Evolutionary conservation across 2,888 invertebrate species (phyloP).

Genomic region (Acronicta alni): DNA sequence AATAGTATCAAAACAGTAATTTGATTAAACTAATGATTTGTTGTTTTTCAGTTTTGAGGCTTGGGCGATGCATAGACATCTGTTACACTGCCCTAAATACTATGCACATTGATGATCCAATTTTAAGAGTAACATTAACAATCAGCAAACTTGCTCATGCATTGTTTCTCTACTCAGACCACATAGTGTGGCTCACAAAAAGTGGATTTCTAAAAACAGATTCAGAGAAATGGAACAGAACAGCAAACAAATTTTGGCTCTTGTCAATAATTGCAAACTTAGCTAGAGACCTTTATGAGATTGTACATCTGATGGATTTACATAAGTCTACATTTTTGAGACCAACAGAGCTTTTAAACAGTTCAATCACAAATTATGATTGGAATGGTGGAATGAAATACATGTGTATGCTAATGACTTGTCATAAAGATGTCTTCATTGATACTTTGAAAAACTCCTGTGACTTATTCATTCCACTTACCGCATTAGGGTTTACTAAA

Average conservation of each 20-base stretch:
- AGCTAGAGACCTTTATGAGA: slow-evolving; percentile 95
- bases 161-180: slow-evolving; percentile 95
- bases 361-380: slow-evolving; percentile 68
- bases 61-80: slow-evolving; percentile 95
- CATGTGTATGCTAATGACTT: slow-evolving; percentile 71
- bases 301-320: slow-evolving; percentile 90
- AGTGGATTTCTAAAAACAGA: slow-evolving; percentile 92
- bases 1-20: too few species aligned
- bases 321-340: slow-evolving; percentile 79
- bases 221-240: slow-evolving; percentile 92
- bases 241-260: slow-evolving; percentile 95
- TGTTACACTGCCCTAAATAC: slow-evolving; percentile 93
- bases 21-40: too few species aligned
- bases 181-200: slow-evolving; percentile 95
- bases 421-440: slow-evolving; percentile 91
- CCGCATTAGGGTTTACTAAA: slow-evolving; percentile 93
- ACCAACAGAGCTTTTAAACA: slow-evolving; percentile 76
- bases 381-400: slow-evolving; percentile 69
- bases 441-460: slow-evolving; percentile 96
- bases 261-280: slow-evolving; percentile 94
- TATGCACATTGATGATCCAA: slow-evolving; percentile 92
- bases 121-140: slow-evolving; percentile 92
- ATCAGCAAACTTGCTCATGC: slow-evolving; percentile 94
- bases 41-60: slow-evolving; percentile 92
- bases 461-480: slow-evolving; percentile 96